Percentiles rank a stretch among this genome's conserved stretches.
Conservation (phyloP, 64 coral and sea anemone genomes). For the Montipora capricornis region DNA sequence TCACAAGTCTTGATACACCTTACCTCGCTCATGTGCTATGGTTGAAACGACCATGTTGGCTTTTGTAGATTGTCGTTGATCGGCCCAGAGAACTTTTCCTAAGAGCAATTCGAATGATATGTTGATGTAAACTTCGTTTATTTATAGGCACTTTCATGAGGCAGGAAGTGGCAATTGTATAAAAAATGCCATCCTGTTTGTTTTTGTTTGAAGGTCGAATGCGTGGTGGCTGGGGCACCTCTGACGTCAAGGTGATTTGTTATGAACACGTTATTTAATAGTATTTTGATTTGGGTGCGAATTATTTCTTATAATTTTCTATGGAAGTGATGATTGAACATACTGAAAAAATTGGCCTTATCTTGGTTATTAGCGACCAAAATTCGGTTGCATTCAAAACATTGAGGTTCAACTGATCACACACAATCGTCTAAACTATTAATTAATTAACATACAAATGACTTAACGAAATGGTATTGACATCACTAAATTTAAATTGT, state of each 20-base stretch:
- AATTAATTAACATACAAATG: too few species aligned
- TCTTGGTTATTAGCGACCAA: too few species aligned
- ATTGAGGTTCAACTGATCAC: too few species aligned
- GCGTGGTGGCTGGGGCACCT: background rate
- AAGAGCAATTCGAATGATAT: background rate
- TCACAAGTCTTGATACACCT: background rate
- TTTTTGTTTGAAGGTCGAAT: background rate
- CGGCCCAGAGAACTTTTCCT: background rate
- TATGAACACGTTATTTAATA: too few species aligned
- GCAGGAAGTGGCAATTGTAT: background rate
- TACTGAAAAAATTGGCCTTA: too few species aligned
- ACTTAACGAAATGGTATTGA: too few species aligned
- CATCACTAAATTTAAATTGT: too few species aligned
- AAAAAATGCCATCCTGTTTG: conserved; percentile 10
- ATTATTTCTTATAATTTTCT: background rate
- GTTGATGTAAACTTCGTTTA: background rate
- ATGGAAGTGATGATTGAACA: too few species aligned
- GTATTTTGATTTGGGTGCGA: background rate
- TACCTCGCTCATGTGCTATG: background rate
- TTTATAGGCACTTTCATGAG: background rate
- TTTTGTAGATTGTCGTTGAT: background rate
- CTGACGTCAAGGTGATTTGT: background rate
- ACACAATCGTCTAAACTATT: too few species aligned
- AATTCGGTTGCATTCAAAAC: too few species aligned
- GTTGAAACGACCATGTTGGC: background rate